Base-by-base conservation (phyloP, 2,888 invertebrate species). In the Sinopyrophorus schimmeli region DNA sequence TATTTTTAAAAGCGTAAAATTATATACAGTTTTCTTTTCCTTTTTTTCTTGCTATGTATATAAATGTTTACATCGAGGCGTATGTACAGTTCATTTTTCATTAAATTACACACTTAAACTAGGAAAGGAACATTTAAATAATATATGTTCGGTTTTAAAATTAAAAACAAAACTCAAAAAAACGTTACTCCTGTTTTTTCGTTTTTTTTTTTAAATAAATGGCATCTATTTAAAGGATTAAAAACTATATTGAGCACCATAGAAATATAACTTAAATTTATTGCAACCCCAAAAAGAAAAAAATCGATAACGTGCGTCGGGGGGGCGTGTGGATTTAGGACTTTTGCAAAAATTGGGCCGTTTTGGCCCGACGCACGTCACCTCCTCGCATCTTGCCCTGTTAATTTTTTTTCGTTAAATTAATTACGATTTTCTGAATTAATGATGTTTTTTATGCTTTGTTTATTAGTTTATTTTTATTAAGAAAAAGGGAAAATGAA, bases 161-260 rank as follows among this genome's bases (percentile, higher is more conserved):
- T n/a, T n/a, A n/a, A n/a, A n/a, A n/a, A n/a, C n/a, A n/a, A n/a
- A n/a, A n/a, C n/a, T n/a, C 24, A 24, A 24, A 24, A 24, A 6
- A 4, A 24, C n/a, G 4, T 7, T 12, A 10, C 23, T 6, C 10
- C 4, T 26, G 15, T 20, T 12, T 30, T 14, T 5, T 30, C 9
- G 2, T 27, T 16, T 6, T 12, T 14, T 27, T 3, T 11, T 27
- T 2, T 18, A 27, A 38, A 17, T 27, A 27, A 40, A 40, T 11
- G 30, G 20, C 27, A 3, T 23, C 9, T 12, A 15, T 16, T 31
- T 28, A 28, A 42, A 42, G 26, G 9, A 37, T 24, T 23, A 50
- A 47, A 51, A 49, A 37, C 35, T 40, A 47, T 44, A 30, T 51
- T 51, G 51, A 51, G 51, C 51, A 51, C 51, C 51, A 51, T 35